A percentile compares a stretch with the other conserved stretches of the same genome.
phyloP scores from a whole-genome alignment of 2,888 invertebrate species.

The Drosophila lutescens region DNA sequence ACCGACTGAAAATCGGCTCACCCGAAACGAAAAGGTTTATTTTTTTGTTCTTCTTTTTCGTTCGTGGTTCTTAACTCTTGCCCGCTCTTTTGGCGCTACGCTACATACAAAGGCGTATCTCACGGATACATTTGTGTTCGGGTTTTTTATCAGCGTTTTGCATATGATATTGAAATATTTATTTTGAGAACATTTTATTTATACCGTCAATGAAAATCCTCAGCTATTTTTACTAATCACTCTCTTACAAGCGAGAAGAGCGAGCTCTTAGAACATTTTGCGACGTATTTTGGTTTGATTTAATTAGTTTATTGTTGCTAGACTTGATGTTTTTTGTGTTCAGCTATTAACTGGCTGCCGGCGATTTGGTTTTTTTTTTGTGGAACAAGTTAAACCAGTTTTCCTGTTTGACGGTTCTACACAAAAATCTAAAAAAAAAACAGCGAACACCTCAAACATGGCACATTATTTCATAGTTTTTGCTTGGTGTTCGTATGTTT shows the following conservation, averaged over 20 bases:
- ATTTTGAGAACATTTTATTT: conserved; percentile 58
- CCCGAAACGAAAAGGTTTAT: conserved; percentile 28
- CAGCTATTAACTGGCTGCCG: conserved; percentile 31
- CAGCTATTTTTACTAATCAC: conserved; percentile 44
- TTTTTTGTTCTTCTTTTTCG: not conserved
- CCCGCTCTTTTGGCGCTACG: conserved; percentile 8
- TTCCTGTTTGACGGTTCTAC: conserved; percentile 38
- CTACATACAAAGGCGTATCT: conserved; percentile 20
- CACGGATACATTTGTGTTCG: conserved; percentile 33
- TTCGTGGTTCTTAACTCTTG: conserved; percentile 5
- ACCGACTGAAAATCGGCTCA: conserved; percentile 19
- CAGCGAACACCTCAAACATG: conserved; percentile 32
- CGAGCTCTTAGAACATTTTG: conserved; percentile 51
- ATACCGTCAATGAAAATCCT: conserved; percentile 55
- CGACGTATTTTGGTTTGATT: conserved; percentile 71
- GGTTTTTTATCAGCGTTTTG: conserved; percentile 48
- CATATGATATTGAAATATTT: conserved; percentile 56
- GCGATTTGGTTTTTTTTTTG: conserved; percentile 27
- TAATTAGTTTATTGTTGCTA: conserved; percentile 75
- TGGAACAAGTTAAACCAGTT: conserved; percentile 65
- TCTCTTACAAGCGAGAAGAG: conserved; percentile 11
- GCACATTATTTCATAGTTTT: conserved; percentile 54
- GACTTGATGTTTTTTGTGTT: conserved; percentile 30
- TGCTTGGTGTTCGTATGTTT: not conserved
- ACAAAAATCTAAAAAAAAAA: conserved; percentile 30